Base-by-base conservation (phyloP, 1,140 invertebrate genomes). In the Sminthurinus signatus region DNA sequence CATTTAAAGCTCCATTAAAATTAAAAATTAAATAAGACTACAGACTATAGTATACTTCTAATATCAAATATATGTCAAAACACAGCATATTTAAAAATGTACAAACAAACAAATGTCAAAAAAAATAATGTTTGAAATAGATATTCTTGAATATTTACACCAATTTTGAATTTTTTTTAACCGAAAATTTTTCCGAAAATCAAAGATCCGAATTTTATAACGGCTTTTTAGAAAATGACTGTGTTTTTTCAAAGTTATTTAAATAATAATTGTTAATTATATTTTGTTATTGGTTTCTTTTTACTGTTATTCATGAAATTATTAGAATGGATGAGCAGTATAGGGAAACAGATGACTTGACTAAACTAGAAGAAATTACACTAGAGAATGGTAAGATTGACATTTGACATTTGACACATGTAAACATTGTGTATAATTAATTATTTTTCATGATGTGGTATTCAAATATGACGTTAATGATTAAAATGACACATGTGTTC, bases 301-400 rank as follows among this genome's bases (percentile, higher is more conserved):
- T 25, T 5, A 25, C 5, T 52, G 2, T 10, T 29, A 8, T 10
- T 52, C 8, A 52, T 12, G 10, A 28, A 28, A 29, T 10, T 36
- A 8, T 5, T 36, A 27, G 27, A n/a, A 4, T 3, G 12, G 25
- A 29, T 29, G 10, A 52, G 19, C 21, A 52, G 28, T 28, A 52
- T 52, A 42, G 29, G 3, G 15, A 44, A 21, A 61, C 39, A 52
- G 19, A 66, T 61, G 61, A 70, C 46, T 51, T 66, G 42, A 65
- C 62, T 8, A 44, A 62, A 10, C 44, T 66, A 15, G 61, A 55
- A n/a, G 42, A 65, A 19, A 64, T 66, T 56, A 67, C 64, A 19
- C 29, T 67, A 12, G 48, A 65, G 36, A 69, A 63, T 63, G 67
- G 67, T 69, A 59, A 48, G 19, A 10, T 51, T 54, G 3, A 19